Evolutionary conservation across 2,888 invertebrate species (phyloP), one percentile per base, ranked within the genome.

Genomic region (Drosophila hamatofila): DNA sequence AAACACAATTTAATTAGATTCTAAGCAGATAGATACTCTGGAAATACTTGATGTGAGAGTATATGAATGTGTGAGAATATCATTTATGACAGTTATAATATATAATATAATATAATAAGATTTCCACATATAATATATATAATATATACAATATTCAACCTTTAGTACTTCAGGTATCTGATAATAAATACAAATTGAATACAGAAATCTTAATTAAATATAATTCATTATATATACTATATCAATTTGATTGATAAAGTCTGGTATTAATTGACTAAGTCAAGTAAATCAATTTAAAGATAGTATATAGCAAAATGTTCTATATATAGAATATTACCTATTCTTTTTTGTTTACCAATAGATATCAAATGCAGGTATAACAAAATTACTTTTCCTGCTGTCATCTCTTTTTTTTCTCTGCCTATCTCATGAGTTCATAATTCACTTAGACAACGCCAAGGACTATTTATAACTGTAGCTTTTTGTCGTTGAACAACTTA

Each of bases 301-400:
- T 33, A 49, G 30, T 30, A n/a, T 11, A 48, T 25, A n/a, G 11
- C 12, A 6, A 48, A 48, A 2, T 48, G 11, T 12, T 27, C 12
- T 49, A 49, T n/a, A 48, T 30, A 48, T 49, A 49, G 48, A 49
- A 49, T 18, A 49, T 49, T 30, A 48, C 11, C 48, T 30, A 48
- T n/a, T 48, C 25, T n/a, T 9, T 16, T 16, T 27, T 46, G n/a
- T 46, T 16, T 11, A 25, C 25, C 25, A 46, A 16, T 25, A 46
- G 4, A n/a, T 46, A 27, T 25, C 8, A 16, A 1, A n/a, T 25
- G 16, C 5, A 8, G 7, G 16, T 4, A 21, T 16, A 48, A 30
- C 30, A 16, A 27, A n/a, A 25, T 9, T 2, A 16, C 9, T 16
- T 25, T 46, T 23, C 7, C 14, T 44, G 21, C 23, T 18, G 5